These are phyloP conservation scores for Sylvia atricapilla DNA, from an alignment of 2,113 vertebrate genomes.

Conservation along the genomic window DNA sequence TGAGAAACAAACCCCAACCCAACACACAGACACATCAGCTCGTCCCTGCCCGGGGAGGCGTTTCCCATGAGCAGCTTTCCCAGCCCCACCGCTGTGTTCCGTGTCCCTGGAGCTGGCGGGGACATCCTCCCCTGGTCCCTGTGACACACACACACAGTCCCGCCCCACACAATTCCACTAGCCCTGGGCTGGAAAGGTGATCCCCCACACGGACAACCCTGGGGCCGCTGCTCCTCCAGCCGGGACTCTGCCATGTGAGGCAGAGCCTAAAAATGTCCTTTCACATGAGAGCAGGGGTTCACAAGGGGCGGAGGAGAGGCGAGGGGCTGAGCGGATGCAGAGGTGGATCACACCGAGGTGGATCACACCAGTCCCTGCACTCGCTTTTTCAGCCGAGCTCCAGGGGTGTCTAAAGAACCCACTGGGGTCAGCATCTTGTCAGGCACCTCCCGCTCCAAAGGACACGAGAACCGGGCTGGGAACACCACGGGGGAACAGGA, in stretches of 20 bases:
- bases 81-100: rapidly evolving
- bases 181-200: background rate
- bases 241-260: rapidly evolving
- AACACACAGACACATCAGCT: background rate
- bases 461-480: background rate
- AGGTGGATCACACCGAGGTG: background rate
- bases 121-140: background rate
- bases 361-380: background rate
- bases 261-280: rapidly evolving
- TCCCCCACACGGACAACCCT: no score
- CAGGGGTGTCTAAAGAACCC: background rate
- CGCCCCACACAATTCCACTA: background rate
- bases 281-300: rapidly evolving
- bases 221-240: background rate
- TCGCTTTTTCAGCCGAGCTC: background rate
- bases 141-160: no score
- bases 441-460: background rate
- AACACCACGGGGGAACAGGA: background rate
- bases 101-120: rapidly evolving
- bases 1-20: background rate
- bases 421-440: background rate
- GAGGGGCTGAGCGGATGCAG: background rate
- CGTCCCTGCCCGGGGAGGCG: background rate
- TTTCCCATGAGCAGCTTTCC: background rate
- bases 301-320: background rate